Percentiles rank a stretch among this genome's conserved stretches.
phyloP scores from a whole-genome alignment of 2,888 invertebrate species.

The Drosophila sordidula region DNA sequence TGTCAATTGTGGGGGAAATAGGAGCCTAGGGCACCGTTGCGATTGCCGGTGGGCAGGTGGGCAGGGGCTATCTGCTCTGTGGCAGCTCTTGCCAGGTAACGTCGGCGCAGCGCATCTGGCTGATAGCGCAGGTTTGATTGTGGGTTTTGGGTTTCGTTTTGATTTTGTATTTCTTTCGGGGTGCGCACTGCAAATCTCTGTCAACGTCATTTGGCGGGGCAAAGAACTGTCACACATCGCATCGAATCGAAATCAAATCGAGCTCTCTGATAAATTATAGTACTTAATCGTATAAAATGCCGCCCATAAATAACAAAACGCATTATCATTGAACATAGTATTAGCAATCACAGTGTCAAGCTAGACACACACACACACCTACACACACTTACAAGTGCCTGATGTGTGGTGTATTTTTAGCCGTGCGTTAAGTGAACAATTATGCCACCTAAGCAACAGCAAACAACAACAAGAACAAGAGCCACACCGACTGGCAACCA shows the following conservation, averaged over 20 bases:
- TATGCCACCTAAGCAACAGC: constrained; percentile 60
- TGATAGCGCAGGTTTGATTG: constrained; percentile 12
- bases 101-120: constrained; percentile 8
- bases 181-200: constrained; percentile 1
- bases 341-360: constrained; percentile 72
- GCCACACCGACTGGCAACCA: constrained; percentile 27
- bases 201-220: constrained; percentile 5
- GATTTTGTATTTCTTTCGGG: background rate
- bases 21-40: background rate
- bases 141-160: background rate
- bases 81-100: background rate
- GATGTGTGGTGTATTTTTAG: constrained; percentile 67
- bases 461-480: constrained; percentile 25
- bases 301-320: constrained; percentile 71
- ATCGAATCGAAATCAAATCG: constrained; percentile 20
- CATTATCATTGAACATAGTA: constrained; percentile 74
- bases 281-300: constrained; percentile 67
- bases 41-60: too few relatives aligned
- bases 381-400: constrained; percentile 38
- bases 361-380: constrained; percentile 24
- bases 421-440: constrained; percentile 77
- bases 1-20: background rate
- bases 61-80: background rate
- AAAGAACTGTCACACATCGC: constrained; percentile 8
- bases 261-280: constrained; percentile 60